Evolutionary conservation across 2,888 invertebrate genomes (phyloP), one percentile per base, ranked within the genome.

Genomic region (Electrophaes corylata): DNA sequence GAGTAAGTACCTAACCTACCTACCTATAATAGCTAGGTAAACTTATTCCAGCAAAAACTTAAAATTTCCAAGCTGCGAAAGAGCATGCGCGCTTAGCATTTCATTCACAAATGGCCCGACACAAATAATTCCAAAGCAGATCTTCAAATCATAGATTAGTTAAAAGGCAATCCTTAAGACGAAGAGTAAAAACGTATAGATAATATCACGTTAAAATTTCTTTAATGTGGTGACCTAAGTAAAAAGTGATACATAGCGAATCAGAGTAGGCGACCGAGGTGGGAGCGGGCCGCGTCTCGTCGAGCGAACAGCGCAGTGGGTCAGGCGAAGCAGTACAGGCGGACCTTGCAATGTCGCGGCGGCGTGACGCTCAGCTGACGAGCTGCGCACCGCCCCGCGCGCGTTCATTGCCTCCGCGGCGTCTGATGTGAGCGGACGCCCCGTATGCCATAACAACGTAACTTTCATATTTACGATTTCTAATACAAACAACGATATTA

Each of bases 331-430:
- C 82, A 81, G 84, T 84, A 83, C 85, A 78, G 77, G 85, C 86
- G 92, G 92, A 92, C 92, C 92, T 93, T 92, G 93, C 93, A 93
- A 93, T 93, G 93, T 92, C 92, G 92, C 92, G 91, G 92, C 92
- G 91, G 87, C 88, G 86, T 91, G 91, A 89, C 91, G 92, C 91
- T 92, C 91, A 92, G 92, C 91, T 92, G 91, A 91, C 85, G 84
- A 79, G 82, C 82, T 81, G 81, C 70, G 66, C 88, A 88, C 88
- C 85, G 66, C 71, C 86, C 79, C 92, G 91, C 88, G 92, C 92
- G 92, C 94, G 94, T 94, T 94, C 94, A 94, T 93, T 93, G 93
- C 92, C 93, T 93, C 91, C 93, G 93, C 92, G 94, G 94, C 94
- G 83, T 88, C 89, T 89, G 89, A 81, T 79, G 87, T 76, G 89